phyloP scores from a whole-genome alignment of 2,888 invertebrate genomes.

The Sclerodermus sp. region DNA sequence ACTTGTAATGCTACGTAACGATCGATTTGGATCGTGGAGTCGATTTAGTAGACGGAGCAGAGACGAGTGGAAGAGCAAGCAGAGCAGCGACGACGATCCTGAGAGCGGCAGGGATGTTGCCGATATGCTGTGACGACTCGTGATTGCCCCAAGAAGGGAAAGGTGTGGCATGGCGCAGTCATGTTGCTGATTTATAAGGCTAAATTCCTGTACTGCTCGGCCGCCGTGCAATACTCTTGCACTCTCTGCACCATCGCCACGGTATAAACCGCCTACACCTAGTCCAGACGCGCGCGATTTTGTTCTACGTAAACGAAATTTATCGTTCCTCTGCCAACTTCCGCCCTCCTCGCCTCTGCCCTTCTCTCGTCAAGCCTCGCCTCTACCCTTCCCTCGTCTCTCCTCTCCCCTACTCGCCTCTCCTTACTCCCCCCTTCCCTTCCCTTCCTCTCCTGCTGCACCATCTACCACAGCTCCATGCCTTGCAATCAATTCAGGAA shows the following conservation, averaged over 20 bases:
- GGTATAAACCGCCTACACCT: conserved; percentile 35
- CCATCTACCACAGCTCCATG: no score
- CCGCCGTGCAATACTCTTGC: conserved; percentile 28
- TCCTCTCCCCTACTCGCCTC: conserved; percentile 3
- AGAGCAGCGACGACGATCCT: conserved; percentile 12
- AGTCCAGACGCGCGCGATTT: conserved; percentile 25
- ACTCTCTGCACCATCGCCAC: no score
- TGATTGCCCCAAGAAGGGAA: conserved; percentile 59
- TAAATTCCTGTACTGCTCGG: conserved; percentile 50
- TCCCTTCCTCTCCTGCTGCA: conserved; percentile 1
- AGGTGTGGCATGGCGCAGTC: conserved; percentile 56
- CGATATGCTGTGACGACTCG: conserved; percentile 56
- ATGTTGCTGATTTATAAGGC: conserved; percentile 58
- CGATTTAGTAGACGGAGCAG: no score
- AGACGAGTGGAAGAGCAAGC: no score
- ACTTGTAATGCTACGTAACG: no score
- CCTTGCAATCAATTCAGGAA: no score
- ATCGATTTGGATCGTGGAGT: no score
- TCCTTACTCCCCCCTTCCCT: not conserved
- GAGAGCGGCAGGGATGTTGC: conserved; percentile 47
- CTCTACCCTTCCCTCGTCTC: not conserved
- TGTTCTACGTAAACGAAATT: conserved; percentile 33
- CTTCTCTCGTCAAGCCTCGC: not conserved
- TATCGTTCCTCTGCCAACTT: conserved; percentile 25
- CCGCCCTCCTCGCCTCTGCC: conserved; percentile 6